A percentile compares a stretch with the other conserved stretches of the same genome.
These are phyloP conservation scores for Formica exsecta DNA, from an alignment of 1,140 invertebrate genomes.

Conservation along the genomic window DNA sequence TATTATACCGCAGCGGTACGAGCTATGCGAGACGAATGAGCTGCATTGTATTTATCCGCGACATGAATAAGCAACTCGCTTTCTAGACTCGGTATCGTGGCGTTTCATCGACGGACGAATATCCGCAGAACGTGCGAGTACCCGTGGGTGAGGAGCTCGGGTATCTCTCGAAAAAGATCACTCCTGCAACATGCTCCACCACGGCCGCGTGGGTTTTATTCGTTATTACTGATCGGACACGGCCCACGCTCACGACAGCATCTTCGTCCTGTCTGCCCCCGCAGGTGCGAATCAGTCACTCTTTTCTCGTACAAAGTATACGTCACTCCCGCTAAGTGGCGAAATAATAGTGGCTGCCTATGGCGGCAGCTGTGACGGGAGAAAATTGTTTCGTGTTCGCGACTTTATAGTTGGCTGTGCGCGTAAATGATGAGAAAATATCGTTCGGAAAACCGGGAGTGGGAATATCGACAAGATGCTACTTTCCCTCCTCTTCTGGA, in stretches of 20 bases:
- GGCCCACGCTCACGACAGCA: slow-evolving; percentile 61
- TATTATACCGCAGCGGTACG: not conserved
- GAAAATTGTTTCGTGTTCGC: slow-evolving; percentile 15
- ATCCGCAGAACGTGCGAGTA: not conserved
- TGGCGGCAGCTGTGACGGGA: not conserved
- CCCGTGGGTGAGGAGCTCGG: slow-evolving; percentile 49
- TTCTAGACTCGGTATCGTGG: slow-evolving; percentile 13
- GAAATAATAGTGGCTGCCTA: slow-evolving; percentile 67
- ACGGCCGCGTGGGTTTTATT: slow-evolving; percentile 71
- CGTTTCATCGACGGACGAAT: slow-evolving; percentile 19
- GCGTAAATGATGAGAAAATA: slow-evolving; percentile 30
- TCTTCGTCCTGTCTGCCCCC: slow-evolving; percentile 72
- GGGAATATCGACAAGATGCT: not conserved
- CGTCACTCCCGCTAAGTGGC: slow-evolving; percentile 69
- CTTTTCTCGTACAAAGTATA: slow-evolving; percentile 36
- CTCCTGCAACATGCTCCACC: slow-evolving; percentile 45
- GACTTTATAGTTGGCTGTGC: not conserved
- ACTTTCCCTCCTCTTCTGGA: not conserved
- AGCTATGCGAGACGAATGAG: not conserved
- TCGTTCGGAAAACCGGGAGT: not conserved
- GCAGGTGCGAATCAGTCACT: slow-evolving; percentile 61
- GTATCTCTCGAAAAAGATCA: slow-evolving; percentile 73
- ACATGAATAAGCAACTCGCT: not conserved
- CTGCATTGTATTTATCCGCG: not conserved
- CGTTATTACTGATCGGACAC: slow-evolving; percentile 71